Percentiles rank a stretch among this genome's conserved stretches.
Conservation (phyloP, 2,797 vertebrate genomes). For the Esox masquinongy region DNA sequence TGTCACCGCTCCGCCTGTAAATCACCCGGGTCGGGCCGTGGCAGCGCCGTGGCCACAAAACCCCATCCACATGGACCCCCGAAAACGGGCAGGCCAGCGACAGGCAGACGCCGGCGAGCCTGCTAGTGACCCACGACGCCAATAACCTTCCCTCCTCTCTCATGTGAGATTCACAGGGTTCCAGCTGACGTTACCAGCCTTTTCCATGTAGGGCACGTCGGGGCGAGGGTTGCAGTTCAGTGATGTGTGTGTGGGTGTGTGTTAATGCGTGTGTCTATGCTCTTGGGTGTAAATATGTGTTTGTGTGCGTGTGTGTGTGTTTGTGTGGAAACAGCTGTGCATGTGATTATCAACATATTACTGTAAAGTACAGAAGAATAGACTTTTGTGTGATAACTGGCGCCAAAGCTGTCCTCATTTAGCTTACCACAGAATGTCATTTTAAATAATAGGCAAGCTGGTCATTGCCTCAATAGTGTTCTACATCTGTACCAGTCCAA, state of each 20-base stretch:
- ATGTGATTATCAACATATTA: slow-evolving; percentile 14
- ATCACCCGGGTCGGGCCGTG: slow-evolving; percentile 69
- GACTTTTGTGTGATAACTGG: slow-evolving; percentile 53
- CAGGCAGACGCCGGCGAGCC: slow-evolving; percentile 70
- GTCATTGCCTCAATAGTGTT: slow-evolving; percentile 65
- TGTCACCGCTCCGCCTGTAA: slow-evolving; percentile 77
- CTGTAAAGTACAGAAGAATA: slow-evolving; percentile 48
- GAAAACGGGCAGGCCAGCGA: slow-evolving; percentile 63
- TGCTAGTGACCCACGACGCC: slow-evolving; percentile 46
- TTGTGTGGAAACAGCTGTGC: not conserved
- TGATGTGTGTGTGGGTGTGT: slow-evolving; percentile 17
- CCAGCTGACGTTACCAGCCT: slow-evolving; percentile 43
- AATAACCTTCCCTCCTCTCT: slow-evolving; percentile 52
- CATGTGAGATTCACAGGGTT: slow-evolving; percentile 35
- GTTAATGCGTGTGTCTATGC: not conserved
- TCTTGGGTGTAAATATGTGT: not conserved
- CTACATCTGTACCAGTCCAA: slow-evolving; percentile 49
- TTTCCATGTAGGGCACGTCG: slow-evolving; percentile 32
- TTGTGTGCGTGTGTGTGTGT: slow-evolving; percentile 22
- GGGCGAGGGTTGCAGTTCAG: not conserved
- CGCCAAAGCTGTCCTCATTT: slow-evolving; percentile 53
- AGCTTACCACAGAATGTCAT: slow-evolving; percentile 61
- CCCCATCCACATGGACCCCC: slow-evolving; percentile 65
- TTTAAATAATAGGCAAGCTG: slow-evolving; percentile 60
- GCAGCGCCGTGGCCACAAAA: slow-evolving; percentile 73